These are phyloP conservation scores for Gallinago media DNA, from an alignment of 2,113 vertebrate genomes.

Conservation along the genomic window DNA sequence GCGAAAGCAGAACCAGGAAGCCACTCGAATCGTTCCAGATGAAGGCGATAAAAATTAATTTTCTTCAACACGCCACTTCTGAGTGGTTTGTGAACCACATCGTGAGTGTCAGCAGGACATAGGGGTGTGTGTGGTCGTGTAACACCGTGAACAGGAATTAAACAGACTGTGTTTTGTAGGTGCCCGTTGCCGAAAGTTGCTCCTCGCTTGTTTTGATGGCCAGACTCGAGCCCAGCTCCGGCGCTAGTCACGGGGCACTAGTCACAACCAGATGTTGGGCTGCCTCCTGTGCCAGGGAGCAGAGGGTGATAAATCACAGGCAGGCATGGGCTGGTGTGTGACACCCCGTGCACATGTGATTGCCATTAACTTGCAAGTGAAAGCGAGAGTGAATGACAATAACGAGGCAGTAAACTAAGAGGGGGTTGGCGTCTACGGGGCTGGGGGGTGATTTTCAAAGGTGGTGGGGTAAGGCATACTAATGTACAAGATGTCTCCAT, in stretches of 20 bases:
- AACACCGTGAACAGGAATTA: not conserved
- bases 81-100: not conserved
- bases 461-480: accelerated
- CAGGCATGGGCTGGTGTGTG: not conserved
- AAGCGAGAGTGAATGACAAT: not conserved
- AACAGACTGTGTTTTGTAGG: not conserved
- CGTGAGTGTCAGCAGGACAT: not conserved
- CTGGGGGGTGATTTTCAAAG: not conserved
- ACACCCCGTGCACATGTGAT: not conserved
- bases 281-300: conserved; percentile 1
- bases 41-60: not conserved
- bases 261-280: conserved; percentile 35
- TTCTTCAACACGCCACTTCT: not conserved
- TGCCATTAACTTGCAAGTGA: conserved; percentile 9
- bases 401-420: not conserved
- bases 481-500: accelerated
- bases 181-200: not conserved
- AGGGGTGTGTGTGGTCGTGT: accelerated
- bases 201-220: not conserved
- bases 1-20: not conserved
- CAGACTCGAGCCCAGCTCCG: not conserved
- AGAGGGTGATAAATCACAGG: conserved; percentile 21
- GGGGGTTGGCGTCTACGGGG: not conserved
- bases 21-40: not conserved
- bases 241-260: not conserved